phyloP scores from a whole-genome alignment of 2,888 invertebrate species.

The Sinodicranocentrus sp. region DNA sequence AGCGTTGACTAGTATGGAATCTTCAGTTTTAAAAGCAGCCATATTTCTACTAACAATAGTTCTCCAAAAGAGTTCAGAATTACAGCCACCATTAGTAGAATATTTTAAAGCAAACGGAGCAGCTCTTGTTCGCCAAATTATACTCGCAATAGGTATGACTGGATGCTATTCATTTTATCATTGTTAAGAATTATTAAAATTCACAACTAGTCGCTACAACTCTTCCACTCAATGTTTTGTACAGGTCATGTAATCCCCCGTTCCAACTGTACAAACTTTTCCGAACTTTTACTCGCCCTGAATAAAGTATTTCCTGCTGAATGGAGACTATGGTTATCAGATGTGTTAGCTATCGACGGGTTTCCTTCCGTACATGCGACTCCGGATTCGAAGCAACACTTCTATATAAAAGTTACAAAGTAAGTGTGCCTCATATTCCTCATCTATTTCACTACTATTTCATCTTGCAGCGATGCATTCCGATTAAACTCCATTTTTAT shows the following conservation, averaged over 20 bases:
- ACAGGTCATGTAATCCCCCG: slow-evolving; percentile 72
- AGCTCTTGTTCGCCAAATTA: slow-evolving; percentile 68
- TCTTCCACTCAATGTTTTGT: slow-evolving; percentile 6
- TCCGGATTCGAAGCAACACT: slow-evolving; percentile 71
- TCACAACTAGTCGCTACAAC: not conserved
- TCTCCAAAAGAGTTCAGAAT: slow-evolving; percentile 65
- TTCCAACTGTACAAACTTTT: slow-evolving; percentile 73
- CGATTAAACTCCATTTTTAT: too few relatives aligned
- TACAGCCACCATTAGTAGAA: slow-evolving; percentile 67
- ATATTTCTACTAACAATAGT: slow-evolving; percentile 69
- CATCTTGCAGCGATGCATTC: too few relatives aligned
- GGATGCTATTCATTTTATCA: not conserved
- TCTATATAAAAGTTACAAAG: slow-evolving; percentile 73
- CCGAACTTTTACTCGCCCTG: slow-evolving; percentile 73
- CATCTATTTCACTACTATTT: too few relatives aligned
- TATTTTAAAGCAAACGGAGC: slow-evolving; percentile 71
- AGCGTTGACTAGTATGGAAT: slow-evolving; percentile 70
- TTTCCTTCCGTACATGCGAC: slow-evolving; percentile 73
- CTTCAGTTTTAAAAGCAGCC: slow-evolving; percentile 71
- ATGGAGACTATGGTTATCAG: slow-evolving; percentile 74
- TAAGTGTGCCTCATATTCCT: slow-evolving; percentile 37
- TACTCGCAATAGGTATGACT: slow-evolving; percentile 74
- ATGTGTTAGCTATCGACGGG: slow-evolving; percentile 69
- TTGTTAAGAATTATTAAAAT: too few relatives aligned
- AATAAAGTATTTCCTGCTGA: slow-evolving; percentile 70